Percentiles rank a stretch among this genome's conserved stretches.
phyloP scores from a whole-genome alignment of 2,888 invertebrate genomes.

The Schizaphis graminum region DNA sequence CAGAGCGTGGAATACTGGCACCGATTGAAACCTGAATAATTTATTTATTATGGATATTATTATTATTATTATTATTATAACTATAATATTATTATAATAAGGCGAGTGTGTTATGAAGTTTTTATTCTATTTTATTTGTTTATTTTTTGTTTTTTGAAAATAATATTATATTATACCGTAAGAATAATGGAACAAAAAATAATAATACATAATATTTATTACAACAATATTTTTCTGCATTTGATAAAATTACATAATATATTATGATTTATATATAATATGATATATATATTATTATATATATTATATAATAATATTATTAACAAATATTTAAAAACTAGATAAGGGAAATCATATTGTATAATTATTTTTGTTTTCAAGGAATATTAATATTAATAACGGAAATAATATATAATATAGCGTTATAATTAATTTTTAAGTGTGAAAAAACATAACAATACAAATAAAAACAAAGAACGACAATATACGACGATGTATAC shows the following conservation, averaged over 20 bases:
- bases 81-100: slow-evolving; percentile 20
- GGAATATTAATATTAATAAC: slow-evolving; percentile 2
- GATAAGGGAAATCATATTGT: slow-evolving; percentile 53
- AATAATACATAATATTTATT: slow-evolving; percentile 52
- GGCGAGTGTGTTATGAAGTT: neutral
- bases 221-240: slow-evolving; percentile 59
- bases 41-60: neutral
- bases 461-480: slow-evolving; percentile 27
- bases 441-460: neutral
- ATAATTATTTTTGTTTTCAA: slow-evolving; percentile 38
- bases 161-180: slow-evolving; percentile 10
- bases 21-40: slow-evolving; percentile 92
- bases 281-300: neutral
- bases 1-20: slow-evolving; percentile 98
- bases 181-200: slow-evolving; percentile 52
- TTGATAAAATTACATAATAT: slow-evolving; percentile 45
- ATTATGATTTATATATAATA: slow-evolving; percentile 44
- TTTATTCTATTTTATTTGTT: neutral
- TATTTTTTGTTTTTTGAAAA: neutral
- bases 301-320: neutral
- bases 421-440: slow-evolving; percentile 40
- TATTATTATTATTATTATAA: slow-evolving; percentile 28
- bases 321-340: slow-evolving; percentile 52
- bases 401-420: slow-evolving; percentile 27
- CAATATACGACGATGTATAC: neutral